Evolutionary conservation across 2,113 vertebrate genomes (phyloP), one percentile per base, ranked within the genome.

Genomic region (Sigmodon hispidus): DNA sequence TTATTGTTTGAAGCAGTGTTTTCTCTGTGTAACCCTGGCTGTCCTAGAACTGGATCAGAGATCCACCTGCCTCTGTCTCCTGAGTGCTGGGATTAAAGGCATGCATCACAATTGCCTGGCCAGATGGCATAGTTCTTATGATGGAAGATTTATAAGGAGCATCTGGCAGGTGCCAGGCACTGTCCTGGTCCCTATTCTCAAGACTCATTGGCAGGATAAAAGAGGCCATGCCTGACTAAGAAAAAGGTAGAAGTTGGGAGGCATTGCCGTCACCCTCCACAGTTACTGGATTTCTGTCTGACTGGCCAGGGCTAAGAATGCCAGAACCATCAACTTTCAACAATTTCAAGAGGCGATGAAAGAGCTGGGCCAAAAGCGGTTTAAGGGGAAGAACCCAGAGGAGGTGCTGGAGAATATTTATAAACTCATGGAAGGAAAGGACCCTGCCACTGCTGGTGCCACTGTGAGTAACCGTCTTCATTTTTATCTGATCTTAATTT

Each of bases 281-380:
- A 76, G n/a, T 9, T 77, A 31, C 50, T 70, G 40, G 34, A 22
- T 92, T 93, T 94, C 77, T 93, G 3, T 94, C 83, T 91, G 3
- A 84, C 29, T 93, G 52, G 15, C 6, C 24, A 98, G 99, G 98
- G 94, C 97, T 87, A 99, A 99, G 97, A 98, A 98, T 7, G 98
- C 97, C 86, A 98, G 98, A 45, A 99, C 99, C 40, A 99, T 99
- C 97, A 99, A 98, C 3, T 99, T 99, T 77, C 96, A 98, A 61
- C 99, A 99, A 97, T 99, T 99, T 97, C 98, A 97, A 92, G 98
- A 99, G 96, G 99, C 99, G 2, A 93, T 99, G 98, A 97, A 96
- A n/a, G 99, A 99, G 89, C 61, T 99, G 94, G 98, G 98, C 67
- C 80, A 93, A 3, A 99, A 99, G 81, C 98, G 98, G 9, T 99